Evolutionary conservation across 2,888 invertebrate species (phyloP).

Genomic region (Cecidostiba fungosa): DNA sequence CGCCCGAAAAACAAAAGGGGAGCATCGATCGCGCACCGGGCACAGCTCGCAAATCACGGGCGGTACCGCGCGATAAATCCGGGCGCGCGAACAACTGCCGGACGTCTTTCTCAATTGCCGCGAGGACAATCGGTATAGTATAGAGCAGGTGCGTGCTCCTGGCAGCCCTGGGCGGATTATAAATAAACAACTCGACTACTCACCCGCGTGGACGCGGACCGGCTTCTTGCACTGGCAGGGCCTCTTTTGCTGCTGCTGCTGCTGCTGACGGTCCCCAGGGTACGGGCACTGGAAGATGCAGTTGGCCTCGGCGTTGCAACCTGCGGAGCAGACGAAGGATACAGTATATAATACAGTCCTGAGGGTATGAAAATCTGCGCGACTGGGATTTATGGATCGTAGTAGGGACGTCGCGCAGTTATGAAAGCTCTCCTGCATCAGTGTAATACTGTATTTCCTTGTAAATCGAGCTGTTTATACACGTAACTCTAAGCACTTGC

Average conservation of each 20-base stretch:
- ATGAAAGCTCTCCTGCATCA: not conserved
- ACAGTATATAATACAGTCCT: not conserved
- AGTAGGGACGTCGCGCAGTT: not conserved
- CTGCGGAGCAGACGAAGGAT: conserved; percentile 25
- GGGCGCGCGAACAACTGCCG: not conserved
- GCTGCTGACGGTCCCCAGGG: conserved; percentile 73
- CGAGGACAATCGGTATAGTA: not conserved
- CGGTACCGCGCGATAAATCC: conserved; percentile 41
- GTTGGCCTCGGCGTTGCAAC: conserved; percentile 74
- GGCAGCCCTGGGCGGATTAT: not conserved
- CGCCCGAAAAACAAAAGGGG: not conserved
- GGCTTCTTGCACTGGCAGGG: conserved; percentile 80
- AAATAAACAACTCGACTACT: conserved; percentile 67
- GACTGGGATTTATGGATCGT: not conserved
- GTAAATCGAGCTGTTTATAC: no score
- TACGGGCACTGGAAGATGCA: conserved; percentile 81
- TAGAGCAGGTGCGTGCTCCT: not conserved
- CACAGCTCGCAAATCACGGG: conserved; percentile 48
- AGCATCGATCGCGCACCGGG: not conserved
- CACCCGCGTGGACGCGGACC: conserved; percentile 78
- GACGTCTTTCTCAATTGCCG: conserved; percentile 43
- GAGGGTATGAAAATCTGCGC: not conserved
- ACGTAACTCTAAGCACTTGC: no score
- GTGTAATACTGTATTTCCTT: no score
- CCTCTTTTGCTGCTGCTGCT: conserved; percentile 58